A percentile compares a stretch with the other conserved stretches of the same genome.
Evolutionary conservation across 1,140 invertebrate genomes (phyloP).

Genomic region (Ruditapes philippinarum): DNA sequence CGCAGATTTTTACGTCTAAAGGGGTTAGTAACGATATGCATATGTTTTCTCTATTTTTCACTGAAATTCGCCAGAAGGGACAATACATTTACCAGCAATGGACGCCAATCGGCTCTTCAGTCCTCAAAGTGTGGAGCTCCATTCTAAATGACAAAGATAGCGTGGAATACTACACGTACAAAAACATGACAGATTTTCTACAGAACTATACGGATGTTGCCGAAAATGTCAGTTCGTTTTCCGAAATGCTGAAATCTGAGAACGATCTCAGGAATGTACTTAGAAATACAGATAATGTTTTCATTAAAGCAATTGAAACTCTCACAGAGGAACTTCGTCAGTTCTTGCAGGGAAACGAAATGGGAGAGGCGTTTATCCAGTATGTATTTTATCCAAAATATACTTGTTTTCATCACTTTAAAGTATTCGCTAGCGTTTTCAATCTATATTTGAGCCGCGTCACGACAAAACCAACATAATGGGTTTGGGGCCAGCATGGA

Average conservation of each 20-base stretch:
- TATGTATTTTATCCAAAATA: not conserved
- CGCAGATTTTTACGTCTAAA: conserved; percentile 21
- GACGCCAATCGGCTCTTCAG: conserved; percentile 55
- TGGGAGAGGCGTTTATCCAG: not conserved
- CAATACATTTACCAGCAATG: conserved; percentile 76
- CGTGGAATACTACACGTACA: conserved; percentile 76
- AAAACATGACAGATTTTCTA: conserved; percentile 42
- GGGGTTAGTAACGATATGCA: not conserved
- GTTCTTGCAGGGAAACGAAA: not conserved
- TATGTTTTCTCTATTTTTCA: conserved; percentile 13
- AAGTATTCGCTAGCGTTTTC: too few species aligned
- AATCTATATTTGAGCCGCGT: too few species aligned
- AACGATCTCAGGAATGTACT: conserved; percentile 9
- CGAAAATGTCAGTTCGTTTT: too few species aligned
- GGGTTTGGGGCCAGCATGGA: too few species aligned
- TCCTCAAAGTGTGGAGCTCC: conserved; percentile 71
- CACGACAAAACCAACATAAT: too few species aligned
- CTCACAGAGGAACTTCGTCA: not conserved
- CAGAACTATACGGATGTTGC: not conserved
- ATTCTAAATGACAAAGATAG: conserved; percentile 76
- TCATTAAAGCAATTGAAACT: not conserved
- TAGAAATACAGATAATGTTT: conserved; percentile 16
- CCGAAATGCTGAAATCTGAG: not conserved
- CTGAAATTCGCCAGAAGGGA: conserved; percentile 63
- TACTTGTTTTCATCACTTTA: too few species aligned